phyloP scores from a whole-genome alignment of 2,113 vertebrate genomes.

The Chloropsis cyanopogon region DNA sequence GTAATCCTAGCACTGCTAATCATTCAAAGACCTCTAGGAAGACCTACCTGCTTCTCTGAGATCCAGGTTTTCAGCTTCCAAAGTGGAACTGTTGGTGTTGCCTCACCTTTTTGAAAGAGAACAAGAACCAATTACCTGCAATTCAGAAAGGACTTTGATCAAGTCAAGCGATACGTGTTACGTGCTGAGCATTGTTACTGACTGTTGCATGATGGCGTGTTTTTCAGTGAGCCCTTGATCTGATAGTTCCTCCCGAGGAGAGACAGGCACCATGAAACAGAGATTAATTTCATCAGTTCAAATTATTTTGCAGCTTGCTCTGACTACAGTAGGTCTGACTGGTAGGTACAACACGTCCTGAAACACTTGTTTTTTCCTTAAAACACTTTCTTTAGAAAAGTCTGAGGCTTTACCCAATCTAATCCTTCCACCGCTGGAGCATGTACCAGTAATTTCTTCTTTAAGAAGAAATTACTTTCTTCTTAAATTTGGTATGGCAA shows the following conservation, averaged over 20 bases:
- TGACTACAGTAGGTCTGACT: constrained; percentile 17
- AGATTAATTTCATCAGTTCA: not conserved
- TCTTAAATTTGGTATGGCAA: not conserved
- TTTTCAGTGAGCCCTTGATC: constrained; percentile 68
- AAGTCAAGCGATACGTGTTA: not conserved
- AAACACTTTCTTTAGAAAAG: not conserved
- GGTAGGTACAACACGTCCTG: constrained; percentile 56
- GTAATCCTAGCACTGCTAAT: not conserved
- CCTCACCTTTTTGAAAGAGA: not conserved
- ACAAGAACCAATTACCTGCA: not conserved
- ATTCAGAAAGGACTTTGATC: constrained; percentile 3
- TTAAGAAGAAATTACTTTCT: not conserved
- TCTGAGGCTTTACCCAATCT: not conserved
- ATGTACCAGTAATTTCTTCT: not conserved
- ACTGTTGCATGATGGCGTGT: not conserved
- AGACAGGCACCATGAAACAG: constrained; percentile 54
- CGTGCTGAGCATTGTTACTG: not conserved
- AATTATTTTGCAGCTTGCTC: constrained; percentile 56
- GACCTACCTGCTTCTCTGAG: not conserved
- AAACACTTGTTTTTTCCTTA: not conserved
- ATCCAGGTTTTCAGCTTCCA: not conserved
- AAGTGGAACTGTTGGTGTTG: not conserved
- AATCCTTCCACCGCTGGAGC: not conserved
- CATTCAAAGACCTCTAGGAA: not conserved
- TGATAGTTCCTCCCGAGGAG: not conserved